phyloP scores from a whole-genome alignment of 2,113 vertebrate genomes.

The Glareola pratincola region DNA sequence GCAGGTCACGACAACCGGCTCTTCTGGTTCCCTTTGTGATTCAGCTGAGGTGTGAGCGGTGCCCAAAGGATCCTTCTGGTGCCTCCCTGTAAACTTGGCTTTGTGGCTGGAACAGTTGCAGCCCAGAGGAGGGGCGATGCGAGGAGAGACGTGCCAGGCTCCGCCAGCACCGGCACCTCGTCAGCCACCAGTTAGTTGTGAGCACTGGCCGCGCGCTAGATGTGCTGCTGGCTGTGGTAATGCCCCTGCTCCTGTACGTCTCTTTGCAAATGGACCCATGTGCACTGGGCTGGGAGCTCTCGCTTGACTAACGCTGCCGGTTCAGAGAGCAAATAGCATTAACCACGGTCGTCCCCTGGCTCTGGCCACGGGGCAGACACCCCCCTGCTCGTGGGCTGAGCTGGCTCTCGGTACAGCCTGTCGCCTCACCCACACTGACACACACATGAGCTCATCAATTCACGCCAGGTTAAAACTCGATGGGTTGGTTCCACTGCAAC shows the following conservation, averaged over 20 bases:
- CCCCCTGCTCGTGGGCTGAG: not conserved
- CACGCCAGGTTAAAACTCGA: not conserved
- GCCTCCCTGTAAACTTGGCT: not conserved
- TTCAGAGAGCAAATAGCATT: not conserved
- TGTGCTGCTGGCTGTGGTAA: not conserved
- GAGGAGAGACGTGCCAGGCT: not conserved
- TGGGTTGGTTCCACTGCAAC: not conserved
- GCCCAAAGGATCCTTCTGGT: not conserved
- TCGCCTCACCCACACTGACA: conserved; percentile 8
- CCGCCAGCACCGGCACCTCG: not conserved
- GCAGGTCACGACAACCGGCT: conserved; percentile 45
- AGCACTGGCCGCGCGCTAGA: not conserved
- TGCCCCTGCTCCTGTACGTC: not conserved
- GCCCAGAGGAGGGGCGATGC: not conserved
- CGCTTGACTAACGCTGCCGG: not conserved
- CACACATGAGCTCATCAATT: not conserved
- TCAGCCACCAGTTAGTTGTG: not conserved
- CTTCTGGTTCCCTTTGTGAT: conserved; percentile 34
- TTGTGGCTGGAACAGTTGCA: not conserved
- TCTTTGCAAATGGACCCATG: not conserved
- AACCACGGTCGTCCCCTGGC: not conserved
- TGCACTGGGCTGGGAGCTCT: not conserved
- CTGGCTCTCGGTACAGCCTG: not conserved
- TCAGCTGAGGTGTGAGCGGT: conserved; percentile 39
- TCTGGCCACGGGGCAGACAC: not conserved